These are phyloP conservation scores for chimpanzee (Pan troglodytes) DNA, from an alignment of 2,113 vertebrate genomes.

Conservation along the genomic window DNA sequence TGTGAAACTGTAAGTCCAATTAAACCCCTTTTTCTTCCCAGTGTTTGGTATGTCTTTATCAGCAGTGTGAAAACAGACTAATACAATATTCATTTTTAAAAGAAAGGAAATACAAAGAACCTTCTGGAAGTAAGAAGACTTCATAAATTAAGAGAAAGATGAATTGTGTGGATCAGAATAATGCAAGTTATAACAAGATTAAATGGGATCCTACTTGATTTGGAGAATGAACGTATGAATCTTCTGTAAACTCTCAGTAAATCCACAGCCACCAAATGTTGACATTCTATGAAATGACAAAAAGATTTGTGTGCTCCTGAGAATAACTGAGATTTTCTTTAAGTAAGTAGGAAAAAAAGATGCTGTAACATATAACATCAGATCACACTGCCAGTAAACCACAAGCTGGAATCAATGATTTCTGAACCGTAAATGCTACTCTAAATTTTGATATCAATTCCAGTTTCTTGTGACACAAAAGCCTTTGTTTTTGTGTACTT, in stretches of 20 bases:
- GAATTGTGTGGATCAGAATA: not conserved
- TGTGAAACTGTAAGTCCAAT: too few species aligned
- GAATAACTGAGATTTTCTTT: not conserved
- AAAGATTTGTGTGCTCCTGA: not conserved
- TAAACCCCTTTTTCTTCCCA: too few species aligned
- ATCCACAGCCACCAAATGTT: not conserved
- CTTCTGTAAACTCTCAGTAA: not conserved
- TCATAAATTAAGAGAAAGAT: not conserved
- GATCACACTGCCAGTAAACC: not conserved
- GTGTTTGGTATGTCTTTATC: too few species aligned
- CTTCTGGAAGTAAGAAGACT: not conserved
- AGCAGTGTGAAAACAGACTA: too few species aligned
- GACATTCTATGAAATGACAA: not conserved
- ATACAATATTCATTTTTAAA: not conserved
- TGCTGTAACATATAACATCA: not conserved
- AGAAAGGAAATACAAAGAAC: not conserved
- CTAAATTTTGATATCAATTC: not conserved
- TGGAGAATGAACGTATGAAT: not conserved
- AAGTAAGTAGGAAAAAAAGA: not conserved
- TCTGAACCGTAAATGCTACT: not conserved
- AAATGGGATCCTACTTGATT: not conserved
- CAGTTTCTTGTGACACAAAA: not conserved
- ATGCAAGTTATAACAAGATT: not conserved
- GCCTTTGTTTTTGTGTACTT: not conserved
- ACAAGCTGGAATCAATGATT: not conserved